Base-by-base conservation (phyloP, 1,140 invertebrate genomes). In the Pachyrhynchus sulphureomaculatus region DNA sequence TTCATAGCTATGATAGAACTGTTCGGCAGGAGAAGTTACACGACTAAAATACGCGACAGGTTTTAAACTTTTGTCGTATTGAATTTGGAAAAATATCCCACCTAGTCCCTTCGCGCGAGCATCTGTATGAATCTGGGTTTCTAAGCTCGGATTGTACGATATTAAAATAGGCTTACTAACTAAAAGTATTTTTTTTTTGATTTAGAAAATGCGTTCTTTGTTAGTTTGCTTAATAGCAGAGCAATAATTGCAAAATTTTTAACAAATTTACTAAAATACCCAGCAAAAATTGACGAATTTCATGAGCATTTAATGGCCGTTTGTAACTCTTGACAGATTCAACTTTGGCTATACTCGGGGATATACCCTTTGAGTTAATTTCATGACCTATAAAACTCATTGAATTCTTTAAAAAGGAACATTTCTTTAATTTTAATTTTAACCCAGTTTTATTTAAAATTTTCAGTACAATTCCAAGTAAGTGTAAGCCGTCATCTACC, bases 111-210 rank as follows among this genome's bases (percentile, higher is more conserved):
- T 15, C 61, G 13, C 58, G 26, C 68, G 72, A 2, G 68, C 73
- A 66, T 75, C 73, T 0, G 72, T 75, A 49, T 76, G 74, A 1
- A 77, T 13, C 56, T 77, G 70, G 2, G 39, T 48, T n/a, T 13
- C 8, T 26, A 47, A 12, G 4, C 15, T 21, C 10, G 41, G 41
- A 62, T 57, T 9, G 21, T 36, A 53, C 10, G 42, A 12, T 3
- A 13, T 29, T 0, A 61, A 34, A 10, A 56, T 3, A 8, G 51
- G 49, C 23, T 24, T 29, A 10, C 9, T 12, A 18, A 51, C 47
- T 20, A 62, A 13, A 39, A 29, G 36, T 44, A 45, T 17, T 26
- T 21, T 4, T 33, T 12, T 4, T 20, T 24, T 26, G 37, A 64
- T 10, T 34, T 41, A 47, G 33, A 53, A 18, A 36, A 23, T 1